Percentiles rank a stretch among this genome's conserved stretches.
These are phyloP conservation scores for Siderastrea siderea DNA, from an alignment of 92 coral and sea anemone genomes.

Conservation along the genomic window DNA sequence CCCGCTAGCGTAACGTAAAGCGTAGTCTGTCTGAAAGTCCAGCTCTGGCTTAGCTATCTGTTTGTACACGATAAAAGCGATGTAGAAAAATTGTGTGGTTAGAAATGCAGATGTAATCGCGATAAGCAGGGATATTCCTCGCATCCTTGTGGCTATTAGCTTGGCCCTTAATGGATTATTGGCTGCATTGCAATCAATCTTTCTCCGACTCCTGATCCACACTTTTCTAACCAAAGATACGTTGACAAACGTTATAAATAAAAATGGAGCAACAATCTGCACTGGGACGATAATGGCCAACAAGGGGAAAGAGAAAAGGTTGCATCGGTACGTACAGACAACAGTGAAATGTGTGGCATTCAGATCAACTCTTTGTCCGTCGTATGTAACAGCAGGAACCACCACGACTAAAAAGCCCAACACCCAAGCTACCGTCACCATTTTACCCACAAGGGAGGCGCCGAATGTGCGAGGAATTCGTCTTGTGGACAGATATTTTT, in stretches of 20 bases:
- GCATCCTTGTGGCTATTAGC: not conserved
- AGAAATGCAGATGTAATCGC: not conserved
- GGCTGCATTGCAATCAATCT: not conserved
- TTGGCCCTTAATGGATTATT: not conserved
- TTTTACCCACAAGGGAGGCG: not conserved
- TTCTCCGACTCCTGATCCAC: not conserved
- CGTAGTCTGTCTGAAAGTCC: not conserved
- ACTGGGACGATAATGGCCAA: not conserved
- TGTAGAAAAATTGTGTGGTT: not conserved
- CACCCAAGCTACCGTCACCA: not conserved
- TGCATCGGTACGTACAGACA: not conserved
- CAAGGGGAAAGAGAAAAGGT: not conserved
- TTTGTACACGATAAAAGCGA: not conserved
- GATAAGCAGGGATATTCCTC: not conserved
- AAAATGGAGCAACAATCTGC: not conserved
- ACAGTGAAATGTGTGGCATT: not conserved
- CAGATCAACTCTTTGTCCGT: conserved; percentile 2
- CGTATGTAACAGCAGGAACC: not conserved
- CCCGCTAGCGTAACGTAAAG: not conserved
- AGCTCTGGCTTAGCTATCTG: not conserved
- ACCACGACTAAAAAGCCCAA: not conserved
- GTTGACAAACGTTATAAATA: not conserved
- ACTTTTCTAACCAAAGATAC: not conserved
- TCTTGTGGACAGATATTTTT: conserved; percentile 7
- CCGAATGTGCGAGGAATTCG: not conserved